These are phyloP conservation scores for Temnothorax unifasciatus DNA, from an alignment of 2,888 invertebrate genomes.

Conservation along the genomic window DNA sequence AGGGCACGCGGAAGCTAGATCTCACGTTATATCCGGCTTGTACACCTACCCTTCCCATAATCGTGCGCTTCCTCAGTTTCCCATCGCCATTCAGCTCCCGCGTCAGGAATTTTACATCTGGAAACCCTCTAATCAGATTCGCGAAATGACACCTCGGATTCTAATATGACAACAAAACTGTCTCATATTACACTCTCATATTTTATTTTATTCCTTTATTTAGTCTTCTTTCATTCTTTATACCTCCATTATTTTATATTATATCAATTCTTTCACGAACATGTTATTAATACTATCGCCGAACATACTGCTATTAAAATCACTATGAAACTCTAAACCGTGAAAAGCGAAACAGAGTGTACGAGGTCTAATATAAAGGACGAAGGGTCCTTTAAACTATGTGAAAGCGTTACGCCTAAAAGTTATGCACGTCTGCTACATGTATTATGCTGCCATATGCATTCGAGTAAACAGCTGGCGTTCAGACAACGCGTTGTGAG, in stretches of 20 bases:
- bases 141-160: neutral
- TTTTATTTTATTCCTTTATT: neutral
- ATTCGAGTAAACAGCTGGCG: constrained; percentile 23
- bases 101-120: neutral
- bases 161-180: neutral
- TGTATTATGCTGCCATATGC: neutral
- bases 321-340: neutral
- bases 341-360: neutral
- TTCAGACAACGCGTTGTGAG: neutral
- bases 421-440: neutral
- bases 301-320: neutral
- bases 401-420: neutral
- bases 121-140: constrained; percentile 9
- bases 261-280: neutral
- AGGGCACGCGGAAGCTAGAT: constrained; percentile 33
- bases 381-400: neutral
- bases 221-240: neutral
- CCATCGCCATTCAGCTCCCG: neutral
- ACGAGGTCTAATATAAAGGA: neutral
- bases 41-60: constrained; percentile 11
- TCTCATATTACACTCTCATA: neutral
- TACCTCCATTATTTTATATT: neutral
- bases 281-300: neutral
- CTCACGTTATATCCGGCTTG: constrained; percentile 22
- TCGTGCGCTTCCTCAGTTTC: neutral